Evolutionary conservation across 2,113 vertebrate genomes (phyloP), one percentile per base, ranked within the genome.

Genomic region (Poeciliopsis turrubarensis): DNA sequence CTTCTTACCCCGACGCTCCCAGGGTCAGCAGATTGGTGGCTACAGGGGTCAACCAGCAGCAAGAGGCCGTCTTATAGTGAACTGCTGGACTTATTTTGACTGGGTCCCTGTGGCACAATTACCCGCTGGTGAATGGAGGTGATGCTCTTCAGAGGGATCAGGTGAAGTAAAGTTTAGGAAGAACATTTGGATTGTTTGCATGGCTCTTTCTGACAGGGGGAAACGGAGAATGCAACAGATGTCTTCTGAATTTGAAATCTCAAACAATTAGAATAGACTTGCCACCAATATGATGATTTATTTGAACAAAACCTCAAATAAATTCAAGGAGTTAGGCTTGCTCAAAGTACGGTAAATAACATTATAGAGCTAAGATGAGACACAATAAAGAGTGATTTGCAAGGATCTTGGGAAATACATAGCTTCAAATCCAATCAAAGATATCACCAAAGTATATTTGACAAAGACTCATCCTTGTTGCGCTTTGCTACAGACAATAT

Each of bases 361-460:
- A 82, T 83, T 87, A 88, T 91, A 90, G 80, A 89, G 88, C 75
- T 82, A 67, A 85, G 80, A 87, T 81, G 86, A 89, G 79, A 87
- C 83, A 86, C 83, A 93, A 91, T 92, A 87, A 91, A 92, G 79
- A 83, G 68, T 89, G 86, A 91, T 93, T 93, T 91, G 90, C 87
- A 78, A 87, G 81, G 91, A 89, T 93, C 92, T 87, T 84, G 90
- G 89, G 86, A 92, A 91, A 90, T 90, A 87, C 86, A 86, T 86
- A 80, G 75, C 89, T 91, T 85, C 76, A 86, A 92, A 92, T 91
- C 87, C 89, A 91, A 92, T 93, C 90, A 93, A 93, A 91, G 91
- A 92, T 82, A 87, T 91, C 90, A 89, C 85, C 78, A 90, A 91
- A 90, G 90, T 89, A 83, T 93, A 88, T 93, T 91, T 93, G 90